Conservation (phyloP, 2,888 invertebrate species). For the Agrilus biguttatus region DNA sequence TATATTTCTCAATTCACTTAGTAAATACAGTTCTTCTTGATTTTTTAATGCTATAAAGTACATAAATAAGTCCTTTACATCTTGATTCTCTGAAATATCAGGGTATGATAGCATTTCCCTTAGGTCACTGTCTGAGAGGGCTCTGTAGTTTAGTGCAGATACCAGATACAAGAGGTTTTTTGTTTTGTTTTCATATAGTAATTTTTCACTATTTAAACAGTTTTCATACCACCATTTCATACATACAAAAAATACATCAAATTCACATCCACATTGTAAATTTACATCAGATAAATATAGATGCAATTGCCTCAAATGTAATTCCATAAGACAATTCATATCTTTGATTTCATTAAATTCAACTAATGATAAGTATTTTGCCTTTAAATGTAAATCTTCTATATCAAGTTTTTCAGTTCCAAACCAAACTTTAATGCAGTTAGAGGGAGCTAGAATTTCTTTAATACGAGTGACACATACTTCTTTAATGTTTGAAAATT, state of each 20-base stretch:
- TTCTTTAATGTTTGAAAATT: constrained; percentile 24
- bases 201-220: constrained; percentile 3
- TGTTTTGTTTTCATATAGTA: constrained; percentile 1
- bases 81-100: constrained; percentile 15
- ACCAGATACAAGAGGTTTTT: constrained; percentile 18
- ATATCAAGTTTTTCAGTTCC: constrained; percentile 20
- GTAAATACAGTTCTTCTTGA: constrained; percentile 6
- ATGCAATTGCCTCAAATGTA: constrained; percentile 22
- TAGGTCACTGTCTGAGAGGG: constrained; percentile 15
- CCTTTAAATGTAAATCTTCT: constrained; percentile 21
- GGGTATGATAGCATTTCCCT: constrained; percentile 19
- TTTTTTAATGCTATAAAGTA: constrained; percentile 14
- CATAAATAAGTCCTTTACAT: constrained; percentile 16
- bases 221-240: constrained; percentile 29
- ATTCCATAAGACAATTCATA: constrained; percentile 16
- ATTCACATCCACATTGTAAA: constrained; percentile 21
- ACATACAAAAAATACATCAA: constrained; percentile 23
- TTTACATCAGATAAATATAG: constrained; percentile 24
- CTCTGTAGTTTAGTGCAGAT: constrained; percentile 21
- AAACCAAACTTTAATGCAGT: constrained; percentile 25
- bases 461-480: constrained; percentile 17
- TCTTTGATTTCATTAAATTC: constrained; percentile 22
- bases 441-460: constrained; percentile 14
- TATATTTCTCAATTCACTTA: constrained; percentile 8
- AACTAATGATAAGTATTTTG: constrained; percentile 23